These are phyloP conservation scores for Phycodurus eques DNA, from an alignment of 2,113 vertebrate genomes.

Conservation along the genomic window DNA sequence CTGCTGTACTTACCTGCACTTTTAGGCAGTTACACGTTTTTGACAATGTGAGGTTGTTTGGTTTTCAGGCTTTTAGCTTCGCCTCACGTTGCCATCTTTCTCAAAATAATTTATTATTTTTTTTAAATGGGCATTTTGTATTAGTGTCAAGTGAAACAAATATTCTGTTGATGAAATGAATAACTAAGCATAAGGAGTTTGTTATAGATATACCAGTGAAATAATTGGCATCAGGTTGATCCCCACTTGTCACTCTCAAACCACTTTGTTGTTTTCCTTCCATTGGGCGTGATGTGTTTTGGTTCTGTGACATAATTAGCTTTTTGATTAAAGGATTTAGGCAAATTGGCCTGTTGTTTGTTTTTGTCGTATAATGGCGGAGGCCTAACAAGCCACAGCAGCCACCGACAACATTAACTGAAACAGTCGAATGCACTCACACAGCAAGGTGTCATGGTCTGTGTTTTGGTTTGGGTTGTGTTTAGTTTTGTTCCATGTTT, in stretches of 20 bases:
- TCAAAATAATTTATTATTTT: background rate
- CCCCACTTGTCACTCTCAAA: slow-evolving; percentile 1
- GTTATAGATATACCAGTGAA: slow-evolving; percentile 28
- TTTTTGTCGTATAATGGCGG: slow-evolving; percentile 27
- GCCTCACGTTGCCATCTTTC: background rate
- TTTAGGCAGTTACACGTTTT: background rate
- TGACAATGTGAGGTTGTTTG: background rate
- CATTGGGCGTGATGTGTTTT: slow-evolving; percentile 42
- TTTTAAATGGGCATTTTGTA: background rate
- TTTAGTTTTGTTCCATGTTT: no score
- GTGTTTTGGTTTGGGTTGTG: no score
- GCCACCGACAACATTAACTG: slow-evolving; percentile 19
- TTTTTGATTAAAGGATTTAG: slow-evolving; percentile 60
- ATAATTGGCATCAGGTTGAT: background rate
- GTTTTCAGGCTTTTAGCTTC: background rate
- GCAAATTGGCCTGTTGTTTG: slow-evolving; percentile 27
- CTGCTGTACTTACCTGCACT: background rate
- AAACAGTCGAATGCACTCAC: slow-evolving; percentile 20
- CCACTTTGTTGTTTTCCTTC: slow-evolving; percentile 20
- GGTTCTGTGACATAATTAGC: slow-evolving; percentile 50
- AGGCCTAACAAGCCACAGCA: slow-evolving; percentile 22
- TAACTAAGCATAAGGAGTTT: slow-evolving; percentile 18
- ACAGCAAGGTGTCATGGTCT: background rate
- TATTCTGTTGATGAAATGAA: background rate
- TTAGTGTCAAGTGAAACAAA: background rate